Evolutionary conservation across 1,140 invertebrate species (phyloP), one percentile per base, ranked within the genome.

Genomic region (Riptortus pedestris): DNA sequence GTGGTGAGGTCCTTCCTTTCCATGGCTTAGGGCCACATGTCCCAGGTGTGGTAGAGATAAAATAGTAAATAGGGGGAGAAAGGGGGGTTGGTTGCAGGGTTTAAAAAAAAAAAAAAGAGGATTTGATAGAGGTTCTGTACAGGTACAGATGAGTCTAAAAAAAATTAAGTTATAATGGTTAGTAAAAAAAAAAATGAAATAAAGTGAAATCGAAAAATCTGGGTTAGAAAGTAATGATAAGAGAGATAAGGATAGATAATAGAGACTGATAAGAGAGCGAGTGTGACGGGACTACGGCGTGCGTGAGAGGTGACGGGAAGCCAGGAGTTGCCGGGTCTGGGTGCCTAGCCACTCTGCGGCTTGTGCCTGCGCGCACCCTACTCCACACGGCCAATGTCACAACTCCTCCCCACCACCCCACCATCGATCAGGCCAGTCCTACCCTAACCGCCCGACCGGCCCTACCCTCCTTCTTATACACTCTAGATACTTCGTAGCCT

Each of bases 381-480:
- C 60, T 45, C 61, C 48, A 63, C 61, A 31, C 12, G 61, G 61
- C 61, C 61, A 63, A 63, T 52, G 61, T 63, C 61, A 63, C 45
- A 29, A 52, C 61, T 29, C 59, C 26, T 9, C 55, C 3, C 18
- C 55, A 16, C 27, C 48, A 12, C 61, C 61, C 20, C 33, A 26
- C 61, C 61, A 28, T 47, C 45, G 26, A 29, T 47, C 16, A 38
- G 43, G n/a, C 18, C 38, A 11, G 33, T 62, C 14, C 33, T n/a
- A n/a, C n/a, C n/a, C n/a, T 14, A 38, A 38, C 31, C 31, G 31
- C 31, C 31, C 31, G 5, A 5, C 31, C 31, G 14, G 31, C 31
- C 31, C 31, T 38, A 5, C 31, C 5, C 31, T 7, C 31, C 31
- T 5, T 14, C 31, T 38, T 7, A n/a, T n/a, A n/a, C n/a, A n/a